Base-by-base conservation (phyloP, 2,113 vertebrate species). In the Hypanus sabinus region DNA sequence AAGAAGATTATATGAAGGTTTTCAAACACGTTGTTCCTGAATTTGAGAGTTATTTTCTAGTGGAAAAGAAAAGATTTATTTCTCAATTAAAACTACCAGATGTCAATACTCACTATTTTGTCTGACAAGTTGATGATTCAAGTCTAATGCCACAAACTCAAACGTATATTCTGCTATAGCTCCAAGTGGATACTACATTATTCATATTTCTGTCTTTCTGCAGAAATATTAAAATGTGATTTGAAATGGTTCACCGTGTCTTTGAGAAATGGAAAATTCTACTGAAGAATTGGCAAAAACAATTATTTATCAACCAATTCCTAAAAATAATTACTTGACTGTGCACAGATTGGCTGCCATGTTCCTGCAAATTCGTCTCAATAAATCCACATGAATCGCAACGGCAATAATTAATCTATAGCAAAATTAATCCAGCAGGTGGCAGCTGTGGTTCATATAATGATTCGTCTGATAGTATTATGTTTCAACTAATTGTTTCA, bases 381-480 rank as follows among this genome's bases (percentile, higher is more conserved):
- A 30, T 71, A 55, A 18, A 73, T 75, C n/a, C 62, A 27, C 71
- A 46, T 16, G 24, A 46, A 73, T 27, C 36, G 36, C 27, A 30
- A 73, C 0, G 73, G 6, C 36, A 93, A 24, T 30, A 73, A 38
- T 73, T 10, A 73, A 93, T 73, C 20, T 11, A 22, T 70, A 73
- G 46, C 90, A 93, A 93, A 27, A 46, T 38, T 46, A 68, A 75
- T 75, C 91, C 91, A 93, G 70, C 70, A 93, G 91, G 65, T 93
- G 91, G 91, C 91, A 93, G 33, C 73, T 73, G 91, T 14, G 33
- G 70, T 30, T 75, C 68, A 93, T 55, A 36, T 33, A 33, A 65
- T 65, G 68, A 30, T 93, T 73, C 36, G 73, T 93, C 36, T 55
- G 27, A 30, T n/a, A 3, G 60, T 73, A 92, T 70, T 71, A 30